Evolutionary conservation across 1,140 invertebrate genomes (phyloP), one percentile per base, ranked within the genome.

Genomic region (Kradibia gibbosae): DNA sequence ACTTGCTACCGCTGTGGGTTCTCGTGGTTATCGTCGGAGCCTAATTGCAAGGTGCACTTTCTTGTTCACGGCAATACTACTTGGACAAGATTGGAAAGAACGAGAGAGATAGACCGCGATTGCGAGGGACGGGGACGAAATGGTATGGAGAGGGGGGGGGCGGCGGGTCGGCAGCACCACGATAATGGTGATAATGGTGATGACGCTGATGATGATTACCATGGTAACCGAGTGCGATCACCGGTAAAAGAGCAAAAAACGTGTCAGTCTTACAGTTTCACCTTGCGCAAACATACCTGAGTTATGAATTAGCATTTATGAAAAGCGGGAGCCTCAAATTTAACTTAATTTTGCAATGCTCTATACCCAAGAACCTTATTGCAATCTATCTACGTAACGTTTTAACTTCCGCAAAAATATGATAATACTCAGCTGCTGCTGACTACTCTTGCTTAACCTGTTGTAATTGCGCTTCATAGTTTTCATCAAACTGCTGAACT

Each of bases 181-280:
- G n/a, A n/a, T n/a, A n/a, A n/a, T n/a, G n/a, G 83, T 83, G 86
- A 89, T 90, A 90, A 90, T 89, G 89, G 89, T 90, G 88, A 90
- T 90, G 89, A 89, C 86, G 88, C 88, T 88, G 87, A 87, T 86
- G 89, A 87, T 90, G 88, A 90, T 90, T 90, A 87, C 87, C 85
- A 48, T 10, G 13, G 45, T 15, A 77, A 34, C 76, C 31, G 34
- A 72, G 31, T 28, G 55, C 28, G 31, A 62, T 25, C 25, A 28
- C n/a, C n/a, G 28, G 42, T 34, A 55, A 76, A 62, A 60, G n/a
- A 60, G 55, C 60, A 36, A 75, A n/a, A 53, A 31, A 31, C 84
- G 84, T 78, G 60, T 1, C 57, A 28, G 1, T 11, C 4, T 53
- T 34, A n/a, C 86, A 83, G 85, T 88, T 82, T 84, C 84, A 84